phyloP scores from a whole-genome alignment of 1,140 invertebrate species.

The Campoletis sonorensis region DNA sequence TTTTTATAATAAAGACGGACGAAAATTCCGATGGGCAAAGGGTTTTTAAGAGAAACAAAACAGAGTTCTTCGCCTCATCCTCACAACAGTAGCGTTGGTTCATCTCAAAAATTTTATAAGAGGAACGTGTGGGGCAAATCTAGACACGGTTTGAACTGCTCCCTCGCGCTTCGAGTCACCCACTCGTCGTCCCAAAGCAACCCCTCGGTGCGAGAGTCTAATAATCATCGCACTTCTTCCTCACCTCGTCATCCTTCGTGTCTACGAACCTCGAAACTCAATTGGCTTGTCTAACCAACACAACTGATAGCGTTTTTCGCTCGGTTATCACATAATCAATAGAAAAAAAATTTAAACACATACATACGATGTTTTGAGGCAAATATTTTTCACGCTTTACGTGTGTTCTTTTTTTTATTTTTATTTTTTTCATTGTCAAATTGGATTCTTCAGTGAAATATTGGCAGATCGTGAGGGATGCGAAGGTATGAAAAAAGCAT shows the following conservation, averaged over 20 bases:
- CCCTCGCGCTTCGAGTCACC: not conserved
- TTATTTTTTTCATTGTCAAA: not conserved
- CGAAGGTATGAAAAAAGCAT: not conserved
- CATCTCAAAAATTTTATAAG: not conserved
- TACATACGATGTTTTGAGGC: not conserved
- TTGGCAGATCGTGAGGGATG: not conserved
- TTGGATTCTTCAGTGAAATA: conserved; percentile 19
- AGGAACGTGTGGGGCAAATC: not conserved
- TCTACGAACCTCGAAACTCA: conserved; percentile 1
- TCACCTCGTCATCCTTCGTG: conserved; percentile 23
- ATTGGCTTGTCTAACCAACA: conserved; percentile 31
- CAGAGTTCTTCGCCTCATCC: too few species aligned
- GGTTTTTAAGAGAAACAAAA: too few species aligned
- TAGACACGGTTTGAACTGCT: not conserved
- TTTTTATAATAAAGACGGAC: too few species aligned
- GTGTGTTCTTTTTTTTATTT: not conserved
- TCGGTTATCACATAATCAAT: not conserved
- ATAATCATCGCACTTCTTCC: conserved; percentile 42
- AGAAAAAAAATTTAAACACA: not conserved
- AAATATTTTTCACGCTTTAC: not conserved
- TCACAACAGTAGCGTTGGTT: not conserved
- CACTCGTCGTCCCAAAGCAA: not conserved
- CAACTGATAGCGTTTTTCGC: not conserved
- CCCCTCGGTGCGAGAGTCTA: not conserved
- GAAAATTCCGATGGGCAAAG: too few species aligned